phyloP scores from a whole-genome alignment of 2,113 vertebrate genomes.

The Gallinago jamesoni region DNA sequence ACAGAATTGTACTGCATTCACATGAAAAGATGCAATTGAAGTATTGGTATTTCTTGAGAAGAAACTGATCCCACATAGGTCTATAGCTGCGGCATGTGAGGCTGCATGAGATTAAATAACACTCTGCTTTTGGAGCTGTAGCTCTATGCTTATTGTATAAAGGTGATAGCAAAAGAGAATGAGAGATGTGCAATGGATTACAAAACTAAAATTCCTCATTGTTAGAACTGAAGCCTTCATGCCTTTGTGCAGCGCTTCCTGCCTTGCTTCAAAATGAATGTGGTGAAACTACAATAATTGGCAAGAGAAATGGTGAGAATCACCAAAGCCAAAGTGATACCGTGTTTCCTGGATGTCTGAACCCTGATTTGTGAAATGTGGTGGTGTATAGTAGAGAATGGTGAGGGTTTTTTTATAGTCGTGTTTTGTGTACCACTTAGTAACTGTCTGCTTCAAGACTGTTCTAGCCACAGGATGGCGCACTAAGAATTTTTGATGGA shows the following conservation, averaged over 20 bases:
- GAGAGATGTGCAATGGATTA: not conserved
- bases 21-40: accelerated
- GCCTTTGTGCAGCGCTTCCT: not conserved
- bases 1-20: not conserved
- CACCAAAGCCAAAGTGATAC: not conserved
- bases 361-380: not conserved
- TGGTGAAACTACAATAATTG: not conserved
- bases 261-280: accelerated
- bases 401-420: accelerated
- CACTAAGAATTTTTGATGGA: not conserved
- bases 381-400: not conserved
- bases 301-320: not conserved
- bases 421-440: not conserved
- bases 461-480: not conserved
- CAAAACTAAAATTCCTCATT: not conserved
- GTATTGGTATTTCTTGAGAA: not conserved
- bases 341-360: not conserved
- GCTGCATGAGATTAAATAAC: not conserved
- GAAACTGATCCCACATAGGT: not conserved
- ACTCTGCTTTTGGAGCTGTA: not conserved
- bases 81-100: not conserved
- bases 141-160: not conserved
- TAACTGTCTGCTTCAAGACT: not conserved
- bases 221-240: not conserved
- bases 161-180: not conserved